These are phyloP conservation scores for Enteromius afrohamiltoni DNA, from an alignment of 2,797 vertebrate genomes.

Conservation along the genomic window DNA sequence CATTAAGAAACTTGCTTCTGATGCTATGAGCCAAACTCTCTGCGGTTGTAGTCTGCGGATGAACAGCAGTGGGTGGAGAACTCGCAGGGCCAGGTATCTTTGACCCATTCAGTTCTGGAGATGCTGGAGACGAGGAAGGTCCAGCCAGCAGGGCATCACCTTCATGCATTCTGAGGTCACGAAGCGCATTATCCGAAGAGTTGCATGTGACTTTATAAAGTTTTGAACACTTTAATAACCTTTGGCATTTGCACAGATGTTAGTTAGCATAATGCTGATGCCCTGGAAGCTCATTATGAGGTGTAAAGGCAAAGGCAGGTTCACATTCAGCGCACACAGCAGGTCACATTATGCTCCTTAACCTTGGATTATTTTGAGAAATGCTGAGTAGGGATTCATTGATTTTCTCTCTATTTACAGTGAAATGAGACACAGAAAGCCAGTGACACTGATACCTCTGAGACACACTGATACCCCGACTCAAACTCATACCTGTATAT, in stretches of 20 bases:
- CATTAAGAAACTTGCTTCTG: constrained; percentile 73
- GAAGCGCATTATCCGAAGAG: background rate
- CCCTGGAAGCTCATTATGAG: background rate
- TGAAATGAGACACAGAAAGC: constrained; percentile 42
- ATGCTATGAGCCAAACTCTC: constrained; percentile 18
- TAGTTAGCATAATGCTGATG: background rate
- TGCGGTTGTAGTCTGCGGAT: constrained; percentile 27
- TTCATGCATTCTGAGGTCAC: constrained; percentile 40
- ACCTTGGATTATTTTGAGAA: constrained; percentile 62
- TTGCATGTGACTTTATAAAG: background rate
- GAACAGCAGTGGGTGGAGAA: constrained; percentile 31
- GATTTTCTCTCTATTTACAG: constrained; percentile 57
- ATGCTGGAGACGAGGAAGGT: constrained; percentile 20
- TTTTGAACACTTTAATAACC: background rate
- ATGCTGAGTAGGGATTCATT: constrained; percentile 55
- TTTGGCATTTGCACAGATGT: background rate
- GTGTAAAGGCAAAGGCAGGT: constrained; percentile 11
- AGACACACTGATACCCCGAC: constrained; percentile 26
- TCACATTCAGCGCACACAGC: constrained; percentile 44
- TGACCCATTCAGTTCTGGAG: constrained; percentile 31
- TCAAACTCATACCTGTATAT: constrained; percentile 34
- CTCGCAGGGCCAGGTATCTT: background rate
- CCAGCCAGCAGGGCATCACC: constrained; percentile 26
- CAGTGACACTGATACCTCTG: constrained; percentile 47
- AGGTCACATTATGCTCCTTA: constrained; percentile 48